Evolutionary conservation across 1,140 invertebrate species (phyloP).

Genomic region (Cephus cinctus): DNA sequence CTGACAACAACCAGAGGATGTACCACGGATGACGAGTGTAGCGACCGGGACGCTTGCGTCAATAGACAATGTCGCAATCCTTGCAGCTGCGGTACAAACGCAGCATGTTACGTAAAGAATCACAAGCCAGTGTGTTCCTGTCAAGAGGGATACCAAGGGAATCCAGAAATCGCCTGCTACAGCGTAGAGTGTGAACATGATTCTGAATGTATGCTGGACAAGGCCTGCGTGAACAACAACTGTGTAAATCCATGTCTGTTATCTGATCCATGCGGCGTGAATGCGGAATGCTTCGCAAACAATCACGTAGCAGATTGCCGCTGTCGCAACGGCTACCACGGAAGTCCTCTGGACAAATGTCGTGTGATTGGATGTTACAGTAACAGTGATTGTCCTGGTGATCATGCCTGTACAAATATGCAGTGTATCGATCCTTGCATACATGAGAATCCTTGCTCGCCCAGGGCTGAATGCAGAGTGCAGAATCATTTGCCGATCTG

Average conservation of each 20-base stretch:
- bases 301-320: constrained; percentile 76
- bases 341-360: constrained; percentile 76
- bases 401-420: constrained; percentile 80
- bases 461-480: constrained; percentile 74
- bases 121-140: constrained; percentile 86
- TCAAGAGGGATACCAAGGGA: constrained; percentile 77
- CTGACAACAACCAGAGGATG: constrained; percentile 70
- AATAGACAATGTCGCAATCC: constrained; percentile 83
- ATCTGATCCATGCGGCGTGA: constrained; percentile 75
- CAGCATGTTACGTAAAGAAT: constrained; percentile 77
- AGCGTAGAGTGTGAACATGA: constrained; percentile 76
- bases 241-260: constrained; percentile 80
- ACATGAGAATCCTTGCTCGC: constrained; percentile 74
- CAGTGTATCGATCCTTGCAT: constrained; percentile 86
- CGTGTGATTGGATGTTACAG: constrained; percentile 81
- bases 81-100: constrained; percentile 83
- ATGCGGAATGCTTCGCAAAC: constrained; percentile 79
- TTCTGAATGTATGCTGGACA: constrained; percentile 75
- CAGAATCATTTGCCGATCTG: constrained; percentile 82
- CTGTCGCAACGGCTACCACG: constrained; percentile 77
- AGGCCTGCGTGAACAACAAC: constrained; percentile 80
- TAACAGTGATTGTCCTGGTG: constrained; percentile 83
- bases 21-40: constrained; percentile 75
- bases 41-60: constrained; percentile 75
- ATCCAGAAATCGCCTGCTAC: constrained; percentile 77